Base-by-base conservation (phyloP, 2,797 vertebrate species). In the Melanotaenia boesemani region DNA sequence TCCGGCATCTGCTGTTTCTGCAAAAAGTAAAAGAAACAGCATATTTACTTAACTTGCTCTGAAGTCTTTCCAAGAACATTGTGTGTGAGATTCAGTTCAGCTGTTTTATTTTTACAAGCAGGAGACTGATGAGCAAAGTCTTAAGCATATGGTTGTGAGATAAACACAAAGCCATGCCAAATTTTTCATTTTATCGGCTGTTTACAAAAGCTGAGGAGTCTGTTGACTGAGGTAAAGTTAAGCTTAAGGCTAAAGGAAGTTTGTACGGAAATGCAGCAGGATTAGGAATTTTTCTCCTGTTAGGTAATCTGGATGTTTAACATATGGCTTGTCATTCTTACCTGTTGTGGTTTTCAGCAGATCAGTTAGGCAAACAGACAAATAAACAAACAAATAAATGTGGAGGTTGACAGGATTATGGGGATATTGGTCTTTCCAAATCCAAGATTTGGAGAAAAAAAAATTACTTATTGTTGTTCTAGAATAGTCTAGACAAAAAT, bases 61-160 rank as follows among this genome's bases (percentile, higher is more conserved):
- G 82, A 89, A 65, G 32, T 56, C 32, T 32, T 6, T 89, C 86
- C 84, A 87, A 78, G 70, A 83, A 74, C 78, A 60, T 70, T 63
- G n/a, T 67, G n/a, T 67, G 76, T 70, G 12, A 70, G 64, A 65
- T 48, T 78, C 32, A 12, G 50, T 79, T 83, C 73, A 34, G 59
- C n/a, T 56, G 65, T 75, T 74, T 73, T 9, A 36, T 24, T 57
- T 79, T 68, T 50, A 77, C 3, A 24, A 68, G 57, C 65, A 28
- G 59, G 39, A 65, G 11, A 26, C 36, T n/a, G 16, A 61, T 52
- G 44, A 61, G 67, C 55, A 52, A 39, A 56, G 37, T 57, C 1
- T 5, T 36, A 50, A 28, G 50, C 70, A 71, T 24, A 67, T 55
- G 63, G 37, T 52, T 63, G 46, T 36, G 63, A 75, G 74, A 58